A percentile compares a stretch with the other conserved stretches of the same genome.
These are phyloP conservation scores for Athalia rosae DNA, from an alignment of 2,888 invertebrate species.

Conservation along the genomic window DNA sequence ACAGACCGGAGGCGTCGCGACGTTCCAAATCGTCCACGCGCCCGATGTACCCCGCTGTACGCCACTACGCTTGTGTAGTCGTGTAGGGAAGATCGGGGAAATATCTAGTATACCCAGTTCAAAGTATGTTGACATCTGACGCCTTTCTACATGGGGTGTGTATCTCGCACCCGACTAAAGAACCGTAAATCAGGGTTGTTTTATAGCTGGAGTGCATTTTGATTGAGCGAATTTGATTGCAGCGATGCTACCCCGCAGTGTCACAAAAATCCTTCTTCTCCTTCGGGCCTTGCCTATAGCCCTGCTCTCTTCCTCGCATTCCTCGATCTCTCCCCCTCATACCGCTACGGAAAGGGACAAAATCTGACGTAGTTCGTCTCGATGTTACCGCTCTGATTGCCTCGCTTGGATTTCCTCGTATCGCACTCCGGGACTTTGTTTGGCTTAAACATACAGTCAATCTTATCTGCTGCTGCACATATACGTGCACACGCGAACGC, in stretches of 20 bases:
- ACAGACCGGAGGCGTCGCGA: no score
- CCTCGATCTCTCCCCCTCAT: conserved; percentile 28
- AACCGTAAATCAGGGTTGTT: conserved; percentile 65
- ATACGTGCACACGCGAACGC: conserved; percentile 9
- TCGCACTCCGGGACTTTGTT: conserved; percentile 35
- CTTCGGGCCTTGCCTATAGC: background rate
- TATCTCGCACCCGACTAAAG: conserved; percentile 55
- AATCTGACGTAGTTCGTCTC: background rate
- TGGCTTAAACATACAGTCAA: conserved; percentile 17
- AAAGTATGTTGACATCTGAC: conserved; percentile 63
- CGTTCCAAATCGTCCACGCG: no score
- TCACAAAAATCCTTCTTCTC: conserved; percentile 15
- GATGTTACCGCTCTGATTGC: conserved; percentile 38
- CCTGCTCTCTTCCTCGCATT: conserved; percentile 13
- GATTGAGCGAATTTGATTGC: conserved; percentile 66
- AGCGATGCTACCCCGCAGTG: conserved; percentile 54
- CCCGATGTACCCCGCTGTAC: background rate
- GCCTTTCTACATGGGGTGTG: conserved; percentile 60
- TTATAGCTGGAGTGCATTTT: conserved; percentile 58
- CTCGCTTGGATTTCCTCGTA: conserved; percentile 11
- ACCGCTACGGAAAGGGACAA: conserved; percentile 28
- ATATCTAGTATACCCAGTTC: background rate
- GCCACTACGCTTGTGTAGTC: background rate
- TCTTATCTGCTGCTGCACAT: conserved; percentile 24
- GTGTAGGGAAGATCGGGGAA: conserved; percentile 27